Evolutionary conservation across 2,797 vertebrate genomes (phyloP).

Genomic region (Scolopax rusticola): DNA sequence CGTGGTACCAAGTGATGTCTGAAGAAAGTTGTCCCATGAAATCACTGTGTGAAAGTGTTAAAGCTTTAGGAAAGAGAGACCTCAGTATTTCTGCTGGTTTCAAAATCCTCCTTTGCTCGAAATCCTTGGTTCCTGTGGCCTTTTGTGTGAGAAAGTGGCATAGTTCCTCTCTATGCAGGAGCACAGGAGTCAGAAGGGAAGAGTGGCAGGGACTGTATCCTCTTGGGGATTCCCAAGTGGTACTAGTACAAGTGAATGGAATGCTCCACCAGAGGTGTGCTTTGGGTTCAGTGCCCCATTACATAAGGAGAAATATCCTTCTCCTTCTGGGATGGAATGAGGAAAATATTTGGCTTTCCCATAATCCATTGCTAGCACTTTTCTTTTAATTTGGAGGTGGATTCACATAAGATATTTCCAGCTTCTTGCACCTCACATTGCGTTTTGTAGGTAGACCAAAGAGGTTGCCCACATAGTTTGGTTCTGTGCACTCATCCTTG

Average conservation of each 20-base stretch:
- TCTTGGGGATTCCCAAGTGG: neutral
- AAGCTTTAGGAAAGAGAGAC: neutral
- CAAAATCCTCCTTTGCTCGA: neutral
- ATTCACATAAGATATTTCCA: neutral
- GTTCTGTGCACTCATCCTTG: neutral
- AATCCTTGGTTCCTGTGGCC: neutral
- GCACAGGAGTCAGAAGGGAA: neutral
- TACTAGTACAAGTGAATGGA: neutral
- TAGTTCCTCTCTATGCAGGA: neutral
- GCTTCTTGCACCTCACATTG: accelerated
- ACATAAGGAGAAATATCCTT: neutral
- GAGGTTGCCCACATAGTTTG: neutral
- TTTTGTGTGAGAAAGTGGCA: neutral
- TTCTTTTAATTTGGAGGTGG: neutral
- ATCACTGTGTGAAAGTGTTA: neutral
- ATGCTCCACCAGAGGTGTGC: neutral
- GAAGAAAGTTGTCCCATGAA: neutral
- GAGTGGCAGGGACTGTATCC: neutral
- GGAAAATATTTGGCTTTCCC: neutral
- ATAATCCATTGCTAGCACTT: neutral
- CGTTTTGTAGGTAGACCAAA: neutral
- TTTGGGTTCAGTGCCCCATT: neutral
- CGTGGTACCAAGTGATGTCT: neutral
- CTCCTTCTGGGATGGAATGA: neutral
- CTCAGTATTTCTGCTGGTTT: neutral